Evolutionary conservation across 2,113 vertebrate genomes (phyloP).

Genomic region (Pseudopodoces humilis): DNA sequence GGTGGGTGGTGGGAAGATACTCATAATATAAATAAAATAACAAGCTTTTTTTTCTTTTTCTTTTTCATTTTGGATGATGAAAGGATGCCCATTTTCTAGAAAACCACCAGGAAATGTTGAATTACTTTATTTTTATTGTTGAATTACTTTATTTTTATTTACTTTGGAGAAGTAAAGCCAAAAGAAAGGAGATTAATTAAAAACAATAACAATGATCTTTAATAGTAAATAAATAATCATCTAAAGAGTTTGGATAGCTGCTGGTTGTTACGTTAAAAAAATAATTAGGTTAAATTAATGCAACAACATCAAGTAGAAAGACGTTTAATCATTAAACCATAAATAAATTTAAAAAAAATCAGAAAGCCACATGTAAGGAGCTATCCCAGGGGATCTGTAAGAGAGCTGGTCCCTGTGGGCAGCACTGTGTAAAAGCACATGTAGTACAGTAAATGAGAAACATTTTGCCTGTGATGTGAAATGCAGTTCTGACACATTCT

Average conservation of each 20-base stretch:
- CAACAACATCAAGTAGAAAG: neutral
- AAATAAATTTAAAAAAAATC: neutral
- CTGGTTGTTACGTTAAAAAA: neutral
- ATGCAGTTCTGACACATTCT: neutral
- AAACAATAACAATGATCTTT: neutral
- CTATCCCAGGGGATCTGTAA: neutral
- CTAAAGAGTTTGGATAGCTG: neutral
- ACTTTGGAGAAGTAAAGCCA: neutral
- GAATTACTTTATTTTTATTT: neutral
- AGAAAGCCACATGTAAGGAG: neutral
- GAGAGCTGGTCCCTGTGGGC: neutral
- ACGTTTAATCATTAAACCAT: neutral
- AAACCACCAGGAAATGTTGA: neutral
- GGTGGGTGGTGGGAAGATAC: neutral
- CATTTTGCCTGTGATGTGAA: neutral
- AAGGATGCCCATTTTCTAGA: neutral
- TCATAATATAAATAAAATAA: neutral
- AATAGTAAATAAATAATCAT: neutral
- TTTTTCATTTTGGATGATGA: neutral
- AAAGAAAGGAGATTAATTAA: neutral
- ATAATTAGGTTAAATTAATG: neutral
- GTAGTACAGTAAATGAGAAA: neutral
- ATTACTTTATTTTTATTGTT: neutral
- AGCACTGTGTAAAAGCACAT: neutral
- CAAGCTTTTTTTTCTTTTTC: neutral